Base-by-base conservation (phyloP, 2,888 invertebrate species). In the Limnephilus lunatus region DNA sequence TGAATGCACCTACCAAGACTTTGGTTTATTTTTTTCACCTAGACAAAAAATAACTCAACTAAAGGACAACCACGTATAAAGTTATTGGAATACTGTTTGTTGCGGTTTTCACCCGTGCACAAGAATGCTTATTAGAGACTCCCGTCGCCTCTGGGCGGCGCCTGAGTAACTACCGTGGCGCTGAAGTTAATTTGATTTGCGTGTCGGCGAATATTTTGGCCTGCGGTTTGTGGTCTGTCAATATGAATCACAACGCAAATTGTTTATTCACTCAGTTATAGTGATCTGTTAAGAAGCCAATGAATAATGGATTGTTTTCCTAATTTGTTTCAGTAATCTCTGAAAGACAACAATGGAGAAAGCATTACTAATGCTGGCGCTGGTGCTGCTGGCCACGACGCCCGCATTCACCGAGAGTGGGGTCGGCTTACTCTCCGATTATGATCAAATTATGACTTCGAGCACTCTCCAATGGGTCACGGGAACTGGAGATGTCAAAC, bases 381-480 rank as follows among this genome's bases (percentile, higher is more conserved):
- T 92, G 35, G 88, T 91, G 89, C 88, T 93, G 35, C 48, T 95
- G 68, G 95, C 95, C 15, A 95, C 95, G 48, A 94, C 96, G 91
- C 94, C 95, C 90, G 95, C 94, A 1, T 93, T 95, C 86, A 94
- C 95, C 12, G 95, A 96, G 92, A 94, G 95, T 83, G 95, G 95
- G 53, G 96, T 95, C 39, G 95, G 96, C 14, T 94, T 96, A 19
- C 95, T 95, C 94, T 96, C 95, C 90, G 95, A 94, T 94, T 95
- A 96, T 93, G 97, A 97, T 98, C 98, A 98, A 95, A 96, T 97
- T 91, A 96, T 98, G 91, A 98, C 98, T 7, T 98, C 98, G 12
- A 98, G 97, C 94, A 98, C 98, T 0, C 96, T 98, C 90, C 97
- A 97, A 94, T 98, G 98, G 98, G 96, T 97, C 90, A 94, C 94